Evolutionary conservation across 2,888 invertebrate genomes (phyloP), one percentile per base, ranked within the genome.

Genomic region (Oxycera nigricornis): DNA sequence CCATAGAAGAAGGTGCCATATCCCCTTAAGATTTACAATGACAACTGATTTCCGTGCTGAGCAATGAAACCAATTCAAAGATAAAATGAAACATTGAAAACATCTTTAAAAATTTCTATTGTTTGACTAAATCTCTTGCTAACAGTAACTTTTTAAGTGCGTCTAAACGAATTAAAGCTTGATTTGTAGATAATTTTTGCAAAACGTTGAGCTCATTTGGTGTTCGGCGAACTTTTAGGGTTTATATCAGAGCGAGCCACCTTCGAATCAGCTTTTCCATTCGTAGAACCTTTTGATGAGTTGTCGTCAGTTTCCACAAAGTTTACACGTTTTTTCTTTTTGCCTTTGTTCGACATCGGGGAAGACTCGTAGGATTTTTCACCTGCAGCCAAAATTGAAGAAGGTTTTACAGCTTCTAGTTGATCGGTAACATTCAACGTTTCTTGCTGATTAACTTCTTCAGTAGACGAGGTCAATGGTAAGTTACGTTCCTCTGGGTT

Each of bases 301-400:
- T 83, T 83, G 77, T 84, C 84, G 74, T 83, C 83, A 80, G 85
- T 83, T 78, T 84, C 85, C 77, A 84, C 82, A 78, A 85, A 85
- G 80, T 83, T 85, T 77, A 85, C 84, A 79, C 82, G 82, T 79
- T 85, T 85, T 80, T 85, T 85, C 79, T 84, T 84, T 78, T 84
- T 85, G 1, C 20, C 35, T 30, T 80, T 80, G 3, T 41, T 11
- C n/a, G 17, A 76, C 78, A 74, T 31, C 9, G 52, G 20, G 1
- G 65, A 22, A 1, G 73, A 17, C 73, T 77, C 79, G 73, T 73
- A 75, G 73, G 74, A 78, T 76, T 82, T 81, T 75, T 85, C 84
- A 78, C 22, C 28, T 6, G 73, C 82, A 77, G 82, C 75, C 76
- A 79, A 74, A 50, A 79, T 79, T 6, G 79, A 79, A 4, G 78